phyloP scores from a whole-genome alignment of 2,113 vertebrate species.

The Eubucco bourcierii region DNA sequence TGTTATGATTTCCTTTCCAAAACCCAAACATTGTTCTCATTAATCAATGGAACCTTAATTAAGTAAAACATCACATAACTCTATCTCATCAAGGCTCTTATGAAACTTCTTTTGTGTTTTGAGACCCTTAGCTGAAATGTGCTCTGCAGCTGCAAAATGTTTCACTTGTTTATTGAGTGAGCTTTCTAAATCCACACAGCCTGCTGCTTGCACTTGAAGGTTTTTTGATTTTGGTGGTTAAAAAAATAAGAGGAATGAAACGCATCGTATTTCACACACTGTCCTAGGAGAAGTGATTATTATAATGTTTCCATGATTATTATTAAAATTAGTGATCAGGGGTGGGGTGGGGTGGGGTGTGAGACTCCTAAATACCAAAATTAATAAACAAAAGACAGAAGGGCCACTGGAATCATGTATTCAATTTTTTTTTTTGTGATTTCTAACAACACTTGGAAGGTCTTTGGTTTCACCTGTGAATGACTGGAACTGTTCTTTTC shows the following conservation, averaged over 20 bases:
- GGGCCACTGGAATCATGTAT: not conserved
- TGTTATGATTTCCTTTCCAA: not conserved
- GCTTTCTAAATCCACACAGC: not conserved
- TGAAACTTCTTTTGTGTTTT: not conserved
- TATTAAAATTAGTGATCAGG: too few relatives aligned
- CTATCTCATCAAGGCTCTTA: not conserved
- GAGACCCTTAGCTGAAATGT: not conserved
- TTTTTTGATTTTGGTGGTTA: not conserved
- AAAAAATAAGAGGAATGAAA: not conserved
- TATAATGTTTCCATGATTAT: too few relatives aligned
- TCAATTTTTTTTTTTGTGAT: not conserved
- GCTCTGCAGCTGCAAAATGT: not conserved
- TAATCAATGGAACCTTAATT: not conserved
- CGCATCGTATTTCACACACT: not conserved
- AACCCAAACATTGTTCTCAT: not conserved
- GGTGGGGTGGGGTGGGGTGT: too few relatives aligned
- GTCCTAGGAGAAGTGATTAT: not conserved
- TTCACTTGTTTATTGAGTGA: not conserved
- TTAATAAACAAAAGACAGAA: not conserved
- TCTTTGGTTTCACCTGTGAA: not conserved
- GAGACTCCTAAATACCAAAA: too few relatives aligned
- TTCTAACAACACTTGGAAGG: not conserved
- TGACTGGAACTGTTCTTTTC: not conserved
- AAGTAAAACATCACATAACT: not conserved
- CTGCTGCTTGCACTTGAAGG: not conserved